phyloP scores from a whole-genome alignment of 2,113 vertebrate genomes.

The Salvelinus namaycush region DNA sequence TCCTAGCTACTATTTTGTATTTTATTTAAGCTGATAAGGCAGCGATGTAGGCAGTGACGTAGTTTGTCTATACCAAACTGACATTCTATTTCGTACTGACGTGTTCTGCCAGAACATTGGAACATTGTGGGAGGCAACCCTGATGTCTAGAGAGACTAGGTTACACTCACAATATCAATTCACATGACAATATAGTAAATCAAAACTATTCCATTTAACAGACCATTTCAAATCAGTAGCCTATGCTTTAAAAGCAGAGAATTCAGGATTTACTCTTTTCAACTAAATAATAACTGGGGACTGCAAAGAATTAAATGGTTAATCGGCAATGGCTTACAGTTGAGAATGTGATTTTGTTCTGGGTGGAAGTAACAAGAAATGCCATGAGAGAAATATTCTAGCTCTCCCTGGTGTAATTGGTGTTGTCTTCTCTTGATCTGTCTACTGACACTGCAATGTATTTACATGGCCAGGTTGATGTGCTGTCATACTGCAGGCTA shows the following conservation, averaged over 20 bases:
- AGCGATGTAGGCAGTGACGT: too few relatives aligned
- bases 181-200: neutral
- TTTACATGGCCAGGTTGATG: slow-evolving; percentile 52
- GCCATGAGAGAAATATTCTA: slow-evolving; percentile 46
- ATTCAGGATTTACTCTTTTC: too few relatives aligned
- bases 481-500: too few relatives aligned
- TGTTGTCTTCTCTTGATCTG: slow-evolving; percentile 54
- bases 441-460: slow-evolving; percentile 50
- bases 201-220: neutral
- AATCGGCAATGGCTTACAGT: slow-evolving; percentile 42
- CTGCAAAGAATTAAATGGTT: slow-evolving; percentile 37
- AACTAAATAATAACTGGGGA: neutral
- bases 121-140: too few relatives aligned
- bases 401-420: slow-evolving; percentile 58
- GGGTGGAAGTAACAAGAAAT: slow-evolving; percentile 54
- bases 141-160: too few relatives aligned
- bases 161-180: neutral
- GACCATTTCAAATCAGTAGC: neutral
- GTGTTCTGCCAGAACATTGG: too few relatives aligned
- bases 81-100: too few relatives aligned
- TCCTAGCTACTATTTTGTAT: too few relatives aligned
- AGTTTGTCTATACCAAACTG: too few relatives aligned
- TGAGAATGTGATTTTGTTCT: slow-evolving; percentile 38
- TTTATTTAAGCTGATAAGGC: too few relatives aligned
- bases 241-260: neutral